Conservation (phyloP, 2,888 invertebrate genomes). For the Lasiommata megera region DNA sequence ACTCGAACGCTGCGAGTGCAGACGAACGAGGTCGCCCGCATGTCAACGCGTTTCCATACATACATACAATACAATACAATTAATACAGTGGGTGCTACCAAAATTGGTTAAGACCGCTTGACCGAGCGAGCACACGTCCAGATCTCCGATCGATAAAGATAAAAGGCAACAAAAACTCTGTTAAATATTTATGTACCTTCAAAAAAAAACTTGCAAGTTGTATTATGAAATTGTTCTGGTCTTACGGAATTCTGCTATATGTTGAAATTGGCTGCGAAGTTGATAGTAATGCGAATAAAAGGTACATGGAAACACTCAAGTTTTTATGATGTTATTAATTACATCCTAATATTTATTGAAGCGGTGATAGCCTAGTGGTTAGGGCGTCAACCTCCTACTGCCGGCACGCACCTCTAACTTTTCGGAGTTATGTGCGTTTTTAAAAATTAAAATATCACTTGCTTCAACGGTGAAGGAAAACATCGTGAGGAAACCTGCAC, state of each 20-base stretch:
- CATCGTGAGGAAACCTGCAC: no score
- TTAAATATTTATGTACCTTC: not conserved
- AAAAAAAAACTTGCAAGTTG: conserved; percentile 7
- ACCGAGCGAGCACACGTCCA: conserved; percentile 3
- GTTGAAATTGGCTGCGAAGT: not conserved
- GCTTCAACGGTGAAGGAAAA: no score
- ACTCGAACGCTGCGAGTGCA: conserved; percentile 37
- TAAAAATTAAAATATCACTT: no score
- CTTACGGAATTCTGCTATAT: conserved; percentile 10
- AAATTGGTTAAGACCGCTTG: conserved; percentile 49
- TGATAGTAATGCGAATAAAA: no score
- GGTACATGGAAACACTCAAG: no score
- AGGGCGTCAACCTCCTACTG: no score
- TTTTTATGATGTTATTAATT: no score
- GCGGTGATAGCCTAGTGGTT: no score
- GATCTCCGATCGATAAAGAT: conserved; percentile 6
- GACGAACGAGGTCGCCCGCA: conserved; percentile 58
- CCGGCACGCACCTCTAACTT: no score
- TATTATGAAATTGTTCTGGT: conserved; percentile 7
- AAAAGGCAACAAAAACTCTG: not conserved
- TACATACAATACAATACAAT: conserved; percentile 51
- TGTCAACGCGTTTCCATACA: conserved; percentile 41
- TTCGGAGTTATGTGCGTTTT: no score
- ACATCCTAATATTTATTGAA: no score
- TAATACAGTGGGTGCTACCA: conserved; percentile 63